Conservation (phyloP, 2,797 vertebrate species). For the Acrossocheilus fasciatus region DNA sequence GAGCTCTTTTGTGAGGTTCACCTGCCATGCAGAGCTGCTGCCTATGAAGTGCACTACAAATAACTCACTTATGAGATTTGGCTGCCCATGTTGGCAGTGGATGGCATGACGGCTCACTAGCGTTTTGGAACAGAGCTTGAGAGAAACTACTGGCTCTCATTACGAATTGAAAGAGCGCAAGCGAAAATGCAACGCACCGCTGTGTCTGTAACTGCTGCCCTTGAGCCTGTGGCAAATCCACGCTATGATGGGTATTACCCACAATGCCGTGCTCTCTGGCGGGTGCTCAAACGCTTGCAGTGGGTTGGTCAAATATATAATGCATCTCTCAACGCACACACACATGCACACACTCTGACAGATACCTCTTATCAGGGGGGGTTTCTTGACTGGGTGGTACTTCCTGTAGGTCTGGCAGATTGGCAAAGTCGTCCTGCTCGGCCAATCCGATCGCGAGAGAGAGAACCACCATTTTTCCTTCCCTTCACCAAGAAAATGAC, state of each 20-base stretch:
- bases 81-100: background rate
- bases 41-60: constrained; percentile 18
- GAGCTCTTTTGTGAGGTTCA: background rate
- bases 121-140: background rate
- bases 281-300: constrained; percentile 18
- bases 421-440: constrained; percentile 99
- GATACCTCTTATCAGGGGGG: constrained; percentile 99
- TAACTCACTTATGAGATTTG: background rate
- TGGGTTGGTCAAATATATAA: constrained; percentile 49
- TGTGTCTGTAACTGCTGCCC: background rate
- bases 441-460: constrained; percentile 98
- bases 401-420: constrained; percentile 99
- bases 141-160: constrained; percentile 10
- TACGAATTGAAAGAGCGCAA: background rate
- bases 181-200: background rate
- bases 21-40: background rate
- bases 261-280: constrained; percentile 8
- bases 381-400: constrained; percentile 93
- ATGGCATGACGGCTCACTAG: constrained; percentile 3
- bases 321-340: constrained; percentile 23
- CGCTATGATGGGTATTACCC: constrained; percentile 21
- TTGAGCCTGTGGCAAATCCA: background rate
- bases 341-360: constrained; percentile 54
- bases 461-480: constrained; percentile 99
- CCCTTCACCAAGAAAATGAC: constrained; percentile 79